phyloP scores from a whole-genome alignment of 1,140 invertebrate species.

The Trinorchestia longiramus region DNA sequence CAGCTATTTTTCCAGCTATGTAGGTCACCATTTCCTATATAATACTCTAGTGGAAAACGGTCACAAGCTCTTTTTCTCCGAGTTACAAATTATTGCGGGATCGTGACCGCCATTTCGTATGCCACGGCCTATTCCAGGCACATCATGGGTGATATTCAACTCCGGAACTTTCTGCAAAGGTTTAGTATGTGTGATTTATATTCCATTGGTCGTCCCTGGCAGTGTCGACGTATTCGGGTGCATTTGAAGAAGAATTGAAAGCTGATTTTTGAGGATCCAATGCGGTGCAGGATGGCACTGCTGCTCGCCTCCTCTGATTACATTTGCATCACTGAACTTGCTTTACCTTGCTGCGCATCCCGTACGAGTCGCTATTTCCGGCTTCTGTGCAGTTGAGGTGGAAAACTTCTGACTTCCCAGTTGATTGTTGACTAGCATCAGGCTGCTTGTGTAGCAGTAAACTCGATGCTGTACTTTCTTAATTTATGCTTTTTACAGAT shows the following conservation, averaged over 20 bases:
- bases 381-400: neutral
- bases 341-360: neutral
- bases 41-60: neutral
- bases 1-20: neutral
- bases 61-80: neutral
- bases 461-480: neutral
- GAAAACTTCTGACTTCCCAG: neutral
- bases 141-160: neutral
- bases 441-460: too few species aligned
- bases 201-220: conserved; percentile 4
- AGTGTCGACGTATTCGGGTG: neutral
- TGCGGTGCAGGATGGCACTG: neutral
- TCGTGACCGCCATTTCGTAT: neutral
- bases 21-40: neutral
- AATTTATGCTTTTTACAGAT: neutral
- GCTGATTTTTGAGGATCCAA: neutral
- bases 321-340: conserved; percentile 14
- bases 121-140: neutral
- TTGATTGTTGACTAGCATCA: neutral
- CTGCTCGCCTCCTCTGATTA: neutral
- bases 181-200: conserved; percentile 13
- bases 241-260: conserved; percentile 37
- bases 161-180: neutral
- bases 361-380: neutral
- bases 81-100: neutral